Percentiles rank a stretch among this genome's conserved stretches.
Conservation (phyloP, 2,888 invertebrate species). For the Brachylomia viminalis region DNA sequence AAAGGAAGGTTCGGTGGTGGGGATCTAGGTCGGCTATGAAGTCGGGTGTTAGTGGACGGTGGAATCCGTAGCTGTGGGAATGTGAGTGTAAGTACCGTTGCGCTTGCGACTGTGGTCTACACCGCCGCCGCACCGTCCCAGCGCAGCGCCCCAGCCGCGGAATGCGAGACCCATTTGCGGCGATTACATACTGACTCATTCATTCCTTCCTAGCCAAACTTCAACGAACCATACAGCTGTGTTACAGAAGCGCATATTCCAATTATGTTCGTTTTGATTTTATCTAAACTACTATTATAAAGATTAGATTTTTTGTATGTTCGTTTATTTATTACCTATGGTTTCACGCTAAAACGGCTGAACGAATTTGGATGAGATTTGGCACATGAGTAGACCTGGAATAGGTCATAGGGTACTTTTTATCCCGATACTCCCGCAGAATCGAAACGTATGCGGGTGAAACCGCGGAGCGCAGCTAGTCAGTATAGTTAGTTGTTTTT, state of each 20-base stretch:
- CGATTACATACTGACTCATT: constrained; percentile 84
- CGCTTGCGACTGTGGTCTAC: constrained; percentile 83
- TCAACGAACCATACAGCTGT: constrained; percentile 69
- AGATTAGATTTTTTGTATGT: too few relatives aligned
- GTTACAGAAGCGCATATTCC: constrained; percentile 13
- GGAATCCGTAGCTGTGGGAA: constrained; percentile 89
- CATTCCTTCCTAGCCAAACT: constrained; percentile 81
- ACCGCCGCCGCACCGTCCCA: constrained; percentile 53
- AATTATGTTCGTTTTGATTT: constrained; percentile 8
- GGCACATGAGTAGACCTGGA: too few relatives aligned
- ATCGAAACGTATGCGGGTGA: too few relatives aligned
- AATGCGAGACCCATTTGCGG: constrained; percentile 89
- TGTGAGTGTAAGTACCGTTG: constrained; percentile 89
- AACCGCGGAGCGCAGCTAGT: too few relatives aligned
- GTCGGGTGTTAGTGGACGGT: constrained; percentile 72
- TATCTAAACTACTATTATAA: constrained; percentile 4
- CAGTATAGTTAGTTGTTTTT: constrained; percentile 27
- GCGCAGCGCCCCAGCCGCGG: constrained; percentile 76
- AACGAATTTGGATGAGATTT: too few relatives aligned
- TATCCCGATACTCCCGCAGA: too few relatives aligned
- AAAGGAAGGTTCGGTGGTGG: constrained; percentile 68
- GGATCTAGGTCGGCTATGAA: constrained; percentile 83
- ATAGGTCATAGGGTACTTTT: too few relatives aligned
- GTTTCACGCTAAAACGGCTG: too few relatives aligned
- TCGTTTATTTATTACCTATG: too few relatives aligned